phyloP scores from a whole-genome alignment of 2,113 vertebrate species.

The Arvicanthis niloticus region DNA sequence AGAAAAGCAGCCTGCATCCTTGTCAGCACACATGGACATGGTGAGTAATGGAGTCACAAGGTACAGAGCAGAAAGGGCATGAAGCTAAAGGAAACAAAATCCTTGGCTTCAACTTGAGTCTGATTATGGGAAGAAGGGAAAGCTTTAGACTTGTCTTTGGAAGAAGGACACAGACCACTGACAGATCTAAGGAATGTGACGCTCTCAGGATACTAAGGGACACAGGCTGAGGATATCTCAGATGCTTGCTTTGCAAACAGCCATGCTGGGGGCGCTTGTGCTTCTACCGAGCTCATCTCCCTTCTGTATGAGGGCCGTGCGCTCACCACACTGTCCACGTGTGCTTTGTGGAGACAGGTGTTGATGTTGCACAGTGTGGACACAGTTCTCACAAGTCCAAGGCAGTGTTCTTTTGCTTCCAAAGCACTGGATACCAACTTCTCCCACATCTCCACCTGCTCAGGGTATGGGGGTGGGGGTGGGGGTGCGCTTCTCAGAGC shows the following conservation, averaged over 20 bases:
- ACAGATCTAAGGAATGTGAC: rapidly evolving
- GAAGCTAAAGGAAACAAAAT: neutral
- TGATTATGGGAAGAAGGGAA: neutral
- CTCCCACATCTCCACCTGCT: rapidly evolving
- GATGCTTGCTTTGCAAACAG: rapidly evolving
- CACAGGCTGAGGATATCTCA: rapidly evolving
- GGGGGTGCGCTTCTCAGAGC: neutral
- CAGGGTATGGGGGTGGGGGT: too few relatives aligned
- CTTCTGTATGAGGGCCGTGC: neutral
- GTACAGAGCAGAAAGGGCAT: neutral
- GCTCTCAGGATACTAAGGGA: rapidly evolving
- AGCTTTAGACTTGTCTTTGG: neutral
- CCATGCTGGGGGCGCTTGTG: too few relatives aligned
- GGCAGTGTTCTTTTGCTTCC: rapidly evolving
- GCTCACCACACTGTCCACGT: neutral
- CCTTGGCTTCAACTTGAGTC: neutral
- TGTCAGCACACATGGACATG: rapidly evolving
- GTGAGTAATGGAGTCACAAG: neutral
- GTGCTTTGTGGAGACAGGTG: neutral
- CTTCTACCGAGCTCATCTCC: too few relatives aligned
- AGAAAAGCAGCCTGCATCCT: neutral
- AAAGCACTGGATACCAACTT: rapidly evolving
- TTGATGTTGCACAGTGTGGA: rapidly evolving
- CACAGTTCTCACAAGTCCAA: rapidly evolving
- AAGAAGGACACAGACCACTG: neutral